phyloP scores from a whole-genome alignment of 1,140 invertebrate species.

The Pseudobourletiella spinata region DNA sequence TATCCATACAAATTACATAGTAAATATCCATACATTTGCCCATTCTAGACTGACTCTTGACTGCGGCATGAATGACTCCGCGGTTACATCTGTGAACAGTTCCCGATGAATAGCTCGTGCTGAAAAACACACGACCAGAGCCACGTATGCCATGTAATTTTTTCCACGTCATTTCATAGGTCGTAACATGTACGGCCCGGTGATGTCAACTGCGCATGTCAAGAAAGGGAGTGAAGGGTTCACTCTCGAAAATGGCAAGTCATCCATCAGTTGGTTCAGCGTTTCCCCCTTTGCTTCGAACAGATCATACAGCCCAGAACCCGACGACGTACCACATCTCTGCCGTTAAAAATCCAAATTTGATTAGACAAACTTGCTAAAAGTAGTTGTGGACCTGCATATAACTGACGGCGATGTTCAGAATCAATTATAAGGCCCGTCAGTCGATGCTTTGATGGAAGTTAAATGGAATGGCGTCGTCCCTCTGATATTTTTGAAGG shows the following conservation, averaged over 20 bases:
- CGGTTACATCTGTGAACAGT: conserved; percentile 19
- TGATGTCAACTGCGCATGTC: conserved; percentile 14
- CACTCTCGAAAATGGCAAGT: neutral
- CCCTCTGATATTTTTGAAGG: conserved; percentile 32
- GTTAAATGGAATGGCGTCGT: conserved; percentile 37
- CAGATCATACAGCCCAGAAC: conserved; percentile 29
- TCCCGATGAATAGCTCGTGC: conserved; percentile 32
- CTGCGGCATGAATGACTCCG: conserved; percentile 18
- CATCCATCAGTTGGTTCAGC: conserved; percentile 40
- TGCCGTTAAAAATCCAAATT: conserved; percentile 35
- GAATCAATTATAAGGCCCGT: conserved; percentile 38
- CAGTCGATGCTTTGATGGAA: conserved; percentile 36
- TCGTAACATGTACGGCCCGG: neutral
- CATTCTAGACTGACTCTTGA: conserved; percentile 18
- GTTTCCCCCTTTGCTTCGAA: conserved; percentile 12
- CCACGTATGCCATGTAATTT: conserved; percentile 33
- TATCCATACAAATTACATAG: conserved; percentile 39
- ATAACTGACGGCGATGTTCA: conserved; percentile 37
- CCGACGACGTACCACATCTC: conserved; percentile 13
- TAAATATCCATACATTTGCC: conserved; percentile 36
- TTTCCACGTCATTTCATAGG: neutral
- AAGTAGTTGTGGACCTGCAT: conserved; percentile 39
- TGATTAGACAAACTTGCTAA: conserved; percentile 15
- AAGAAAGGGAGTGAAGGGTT: neutral
- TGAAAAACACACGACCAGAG: conserved; percentile 42